A percentile compares a stretch with the other conserved stretches of the same genome.
phyloP scores from a whole-genome alignment of 2,888 invertebrate species.

The Tipula lateralis region DNA sequence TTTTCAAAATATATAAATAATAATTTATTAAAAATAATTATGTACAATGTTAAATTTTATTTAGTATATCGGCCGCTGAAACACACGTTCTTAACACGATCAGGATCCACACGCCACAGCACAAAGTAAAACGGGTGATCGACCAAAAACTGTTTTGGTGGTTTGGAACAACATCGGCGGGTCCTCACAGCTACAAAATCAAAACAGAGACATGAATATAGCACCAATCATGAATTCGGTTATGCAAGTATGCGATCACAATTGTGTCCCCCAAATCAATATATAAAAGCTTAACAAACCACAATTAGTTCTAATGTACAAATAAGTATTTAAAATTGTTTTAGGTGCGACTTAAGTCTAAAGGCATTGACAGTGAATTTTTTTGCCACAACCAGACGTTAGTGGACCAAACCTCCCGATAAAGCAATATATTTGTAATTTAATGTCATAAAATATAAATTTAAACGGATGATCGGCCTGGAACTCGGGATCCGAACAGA shows the following conservation, averaged over 20 bases:
- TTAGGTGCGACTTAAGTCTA: neutral
- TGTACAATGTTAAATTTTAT: neutral
- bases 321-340: neutral
- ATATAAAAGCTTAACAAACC: neutral
- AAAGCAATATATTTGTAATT: too few species aligned
- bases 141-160: neutral
- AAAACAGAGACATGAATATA: neutral
- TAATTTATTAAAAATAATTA: neutral
- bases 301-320: neutral
- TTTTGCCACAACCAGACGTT: too few species aligned
- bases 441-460: too few species aligned
- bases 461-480: too few species aligned
- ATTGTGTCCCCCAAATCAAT: neutral
- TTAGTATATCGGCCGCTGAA: neutral
- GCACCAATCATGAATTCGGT: neutral
- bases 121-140: neutral
- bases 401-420: too few species aligned
- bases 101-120: neutral
- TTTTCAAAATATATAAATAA: too few species aligned
- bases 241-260: neutral
- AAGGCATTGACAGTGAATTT: neutral
- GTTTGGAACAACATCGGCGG: neutral
- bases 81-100: neutral
- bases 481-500: too few species aligned
- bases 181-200: neutral